Conservation (phyloP, 1,140 invertebrate genomes). For the Trigoniulus corallinus region DNA sequence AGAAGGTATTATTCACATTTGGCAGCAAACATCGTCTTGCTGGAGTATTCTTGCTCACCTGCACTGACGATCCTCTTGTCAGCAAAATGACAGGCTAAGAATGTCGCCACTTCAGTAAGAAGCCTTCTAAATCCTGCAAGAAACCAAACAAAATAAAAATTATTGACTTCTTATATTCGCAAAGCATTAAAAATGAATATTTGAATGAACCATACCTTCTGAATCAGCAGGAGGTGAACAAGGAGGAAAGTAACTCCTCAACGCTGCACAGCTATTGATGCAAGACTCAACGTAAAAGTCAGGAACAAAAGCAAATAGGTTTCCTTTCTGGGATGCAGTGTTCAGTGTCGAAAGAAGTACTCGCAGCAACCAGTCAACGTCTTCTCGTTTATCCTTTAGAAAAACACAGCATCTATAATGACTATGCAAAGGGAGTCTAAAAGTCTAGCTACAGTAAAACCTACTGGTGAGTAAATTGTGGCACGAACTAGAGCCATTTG, state of each 20-base stretch:
- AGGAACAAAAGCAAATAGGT: slow-evolving; percentile 59
- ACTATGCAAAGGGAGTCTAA: slow-evolving; percentile 9
- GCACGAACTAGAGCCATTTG: slow-evolving; percentile 45
- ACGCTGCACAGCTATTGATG: slow-evolving; percentile 42
- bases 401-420: too few species aligned
- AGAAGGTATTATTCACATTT: background rate
- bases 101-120: slow-evolving; percentile 45
- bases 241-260: slow-evolving; percentile 19
- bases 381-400: slow-evolving; percentile 37
- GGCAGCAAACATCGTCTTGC: background rate
- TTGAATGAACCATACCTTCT: too few species aligned
- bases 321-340: slow-evolving; percentile 37
- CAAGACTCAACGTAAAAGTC: slow-evolving; percentile 62
- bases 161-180: background rate
- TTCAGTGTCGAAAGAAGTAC: slow-evolving; percentile 37
- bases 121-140: slow-evolving; percentile 29
- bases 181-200: too few species aligned
- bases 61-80: slow-evolving; percentile 53
- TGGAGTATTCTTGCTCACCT: slow-evolving; percentile 20
- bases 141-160: background rate
- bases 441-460: slow-evolving; percentile 1
- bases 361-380: slow-evolving; percentile 40
- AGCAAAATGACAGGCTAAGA: slow-evolving; percentile 54
- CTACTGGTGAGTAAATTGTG: slow-evolving; percentile 35
- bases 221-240: slow-evolving; percentile 4